A percentile compares a stretch with the other conserved stretches of the same genome.
Evolutionary conservation across 1,140 invertebrate species (phyloP).

Genomic region (Camponotus floridanus): DNA sequence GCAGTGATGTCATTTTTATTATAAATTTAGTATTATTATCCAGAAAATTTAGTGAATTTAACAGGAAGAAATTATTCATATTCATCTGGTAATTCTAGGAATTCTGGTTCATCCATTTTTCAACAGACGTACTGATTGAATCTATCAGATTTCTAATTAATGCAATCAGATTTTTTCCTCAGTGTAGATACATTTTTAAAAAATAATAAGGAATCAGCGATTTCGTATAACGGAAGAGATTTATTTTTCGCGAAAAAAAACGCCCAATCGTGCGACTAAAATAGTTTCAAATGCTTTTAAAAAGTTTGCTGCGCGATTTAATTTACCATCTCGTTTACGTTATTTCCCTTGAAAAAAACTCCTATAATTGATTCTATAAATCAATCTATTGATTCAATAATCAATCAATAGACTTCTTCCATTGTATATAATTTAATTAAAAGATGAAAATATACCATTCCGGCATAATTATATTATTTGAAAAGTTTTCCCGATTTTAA

Average conservation of each 20-base stretch:
- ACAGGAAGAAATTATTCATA: no score
- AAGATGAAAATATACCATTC: constrained; percentile 49
- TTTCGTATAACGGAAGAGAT: no score
- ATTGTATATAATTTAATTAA: constrained; percentile 60
- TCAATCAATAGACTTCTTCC: constrained; percentile 30
- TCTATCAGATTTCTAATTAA: no score
- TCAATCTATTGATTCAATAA: background rate
- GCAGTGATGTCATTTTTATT: no score
- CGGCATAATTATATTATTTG: constrained; percentile 40
- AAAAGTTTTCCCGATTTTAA: constrained; percentile 34
- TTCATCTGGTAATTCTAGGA: no score
- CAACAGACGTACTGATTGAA: no score
- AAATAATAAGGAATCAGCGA: background rate
- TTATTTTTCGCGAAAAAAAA: background rate
- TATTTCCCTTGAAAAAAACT: background rate
- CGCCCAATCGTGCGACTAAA: background rate
- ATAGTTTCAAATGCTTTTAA: background rate
- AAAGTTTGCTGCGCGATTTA: constrained; percentile 13
- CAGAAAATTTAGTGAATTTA: no score
- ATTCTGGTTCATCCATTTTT: no score
- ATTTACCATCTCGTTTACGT: background rate
- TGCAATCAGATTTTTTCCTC: no score
- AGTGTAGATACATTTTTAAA: background rate
- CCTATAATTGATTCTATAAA: constrained; percentile 4
- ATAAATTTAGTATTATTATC: no score